Evolutionary conservation across 2,113 vertebrate species (phyloP), one percentile per base, ranked within the genome.

Genomic region (Seriola dumerili): DNA sequence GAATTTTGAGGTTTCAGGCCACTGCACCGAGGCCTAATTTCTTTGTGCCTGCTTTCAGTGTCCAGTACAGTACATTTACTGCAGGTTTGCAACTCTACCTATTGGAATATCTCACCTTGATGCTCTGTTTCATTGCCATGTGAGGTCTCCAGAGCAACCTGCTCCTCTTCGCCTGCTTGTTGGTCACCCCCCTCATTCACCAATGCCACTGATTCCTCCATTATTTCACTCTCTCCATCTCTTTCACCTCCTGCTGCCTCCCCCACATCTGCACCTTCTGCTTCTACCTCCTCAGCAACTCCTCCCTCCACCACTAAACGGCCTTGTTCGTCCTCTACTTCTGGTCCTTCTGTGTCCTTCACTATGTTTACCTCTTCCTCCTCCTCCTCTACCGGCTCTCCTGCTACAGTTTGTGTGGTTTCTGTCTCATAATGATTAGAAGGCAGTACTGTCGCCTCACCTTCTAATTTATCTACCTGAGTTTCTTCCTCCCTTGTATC

Each of bases 61-160:
- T 70, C 55, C 5, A 34, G 5, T 38, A 29, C 17, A 50, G 9
- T 36, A 19, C 21, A 14, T 23, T 58, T 8, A 1, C 40, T 9
- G 13, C n/a, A n/a, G 40, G 64, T 67, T 52, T 65, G 13, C 14
- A 42, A 4, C 44, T 63, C 23, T 64, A 10, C 32, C 16, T 8
- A 1, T 13, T 50, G 2, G 17, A 48, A 19, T 14, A 63, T 85
- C 91, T 93, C 87, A 94, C 94, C 93, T 90, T 83, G 78, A 68
- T 88, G 78, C 42, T 85, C 74, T 34, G 66, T 72, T 67, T 86
- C 40, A 54, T 23, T 79, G 57, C 62, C 52, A 19, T 73, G 62
- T 55, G 84, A 65, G 16, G 72, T 84, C 73, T 86, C 84, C 38
- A n/a, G 23, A 29, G 63, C 17, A 32, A 40, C 40, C 62, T 82